Conservation (phyloP, 2,113 vertebrate species). For the Alaudala cheleensis region DNA sequence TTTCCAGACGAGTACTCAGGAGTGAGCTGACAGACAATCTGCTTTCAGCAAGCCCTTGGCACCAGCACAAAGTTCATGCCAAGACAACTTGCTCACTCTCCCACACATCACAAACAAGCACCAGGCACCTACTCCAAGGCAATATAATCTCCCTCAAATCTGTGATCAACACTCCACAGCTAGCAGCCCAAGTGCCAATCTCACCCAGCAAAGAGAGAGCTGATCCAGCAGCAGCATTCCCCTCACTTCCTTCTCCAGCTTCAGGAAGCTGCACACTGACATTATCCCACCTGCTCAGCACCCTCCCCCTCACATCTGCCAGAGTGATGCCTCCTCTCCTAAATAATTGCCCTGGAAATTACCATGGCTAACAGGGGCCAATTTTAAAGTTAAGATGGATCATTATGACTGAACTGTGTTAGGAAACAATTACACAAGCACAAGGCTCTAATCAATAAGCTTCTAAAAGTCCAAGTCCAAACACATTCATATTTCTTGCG, state of each 20-base stretch:
- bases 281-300: slow-evolving; percentile 9
- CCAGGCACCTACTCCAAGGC: slow-evolving; percentile 14
- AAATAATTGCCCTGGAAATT: not conserved
- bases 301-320: slow-evolving; percentile 20
- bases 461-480: not conserved
- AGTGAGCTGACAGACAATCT: slow-evolving; percentile 22
- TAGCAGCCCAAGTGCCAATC: not conserved
- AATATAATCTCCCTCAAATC: slow-evolving; percentile 35
- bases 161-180: slow-evolving; percentile 22
- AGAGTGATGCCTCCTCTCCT: not conserved
- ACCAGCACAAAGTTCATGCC: slow-evolving; percentile 14
- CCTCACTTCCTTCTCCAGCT: slow-evolving; percentile 4
- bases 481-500: fast-evolving
- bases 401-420: not conserved
- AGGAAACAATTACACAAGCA: not conserved
- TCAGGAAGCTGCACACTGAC: not conserved
- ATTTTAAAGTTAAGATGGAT: not conserved
- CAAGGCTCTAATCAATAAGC: not conserved
- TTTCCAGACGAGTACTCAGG: slow-evolving; percentile 7
- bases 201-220: not conserved
- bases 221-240: not conserved
- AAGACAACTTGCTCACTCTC: slow-evolving; percentile 27
- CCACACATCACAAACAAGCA: slow-evolving; percentile 33
- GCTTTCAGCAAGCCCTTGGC: slow-evolving; percentile 42
- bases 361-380: not conserved